Evolutionary conservation across 1,140 invertebrate species (phyloP).

Genomic region (Coptotermes formosanus): DNA sequence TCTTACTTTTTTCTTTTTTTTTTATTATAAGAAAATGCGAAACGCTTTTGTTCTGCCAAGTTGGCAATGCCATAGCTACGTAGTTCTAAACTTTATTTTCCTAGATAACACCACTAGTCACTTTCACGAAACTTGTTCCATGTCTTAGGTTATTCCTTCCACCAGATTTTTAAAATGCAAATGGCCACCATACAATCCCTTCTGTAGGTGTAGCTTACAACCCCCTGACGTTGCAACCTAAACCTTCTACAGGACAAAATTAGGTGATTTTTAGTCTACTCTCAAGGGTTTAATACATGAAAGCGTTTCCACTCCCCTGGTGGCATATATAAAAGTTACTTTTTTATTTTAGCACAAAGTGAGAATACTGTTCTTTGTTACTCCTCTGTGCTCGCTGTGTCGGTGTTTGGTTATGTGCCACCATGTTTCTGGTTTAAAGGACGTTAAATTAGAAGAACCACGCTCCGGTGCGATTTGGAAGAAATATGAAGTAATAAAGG

Average conservation of each 20-base stretch:
- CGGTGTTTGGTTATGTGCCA: neutral
- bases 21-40: conserved; percentile 5
- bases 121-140: neutral
- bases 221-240: neutral
- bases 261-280: conserved; percentile 5
- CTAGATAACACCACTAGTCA: neutral
- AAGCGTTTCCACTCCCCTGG: neutral
- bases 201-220: neutral
- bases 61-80: neutral
- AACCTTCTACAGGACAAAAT: neutral
- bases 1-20: neutral
- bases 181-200: neutral
- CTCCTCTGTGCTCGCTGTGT: neutral
- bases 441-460: neutral
- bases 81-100: neutral
- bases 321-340: neutral
- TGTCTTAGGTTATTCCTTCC: neutral
- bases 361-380: neutral
- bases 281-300: neutral
- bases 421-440: conserved; percentile 5
- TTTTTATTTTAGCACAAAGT: neutral
- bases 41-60: conserved; percentile 14
- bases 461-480: neutral
- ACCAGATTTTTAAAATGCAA: conserved; percentile 7
- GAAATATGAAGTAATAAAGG: conserved; percentile 14